Base-by-base conservation (phyloP, 2,113 vertebrate species). In the Kobus ellipsiprymnus region DNA sequence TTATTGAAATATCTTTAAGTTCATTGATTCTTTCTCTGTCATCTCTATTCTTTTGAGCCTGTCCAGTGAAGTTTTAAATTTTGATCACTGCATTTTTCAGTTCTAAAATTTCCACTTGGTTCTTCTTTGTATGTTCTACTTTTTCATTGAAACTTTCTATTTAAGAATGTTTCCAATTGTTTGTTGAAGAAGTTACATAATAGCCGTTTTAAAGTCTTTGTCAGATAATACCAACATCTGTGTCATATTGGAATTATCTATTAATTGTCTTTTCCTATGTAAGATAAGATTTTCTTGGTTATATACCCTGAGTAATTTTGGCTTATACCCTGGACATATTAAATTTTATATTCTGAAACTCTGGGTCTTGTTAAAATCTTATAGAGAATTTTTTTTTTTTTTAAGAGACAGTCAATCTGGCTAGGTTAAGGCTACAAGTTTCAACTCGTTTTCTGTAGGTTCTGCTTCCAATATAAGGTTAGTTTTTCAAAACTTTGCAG, bases 241-340 rank as follows among this genome's bases (percentile, higher is more conserved):
- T 46, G 50, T 94, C 57, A 62, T 17, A 40, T 40, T 55, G 25
- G 23, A 36, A 13, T 85, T 86, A 21, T 60, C 67, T 89, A 21
- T 48, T 84, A 55, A 77, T 52, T 88, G 27, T 57, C 52, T 81
- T 88, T 97, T 60, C 30, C 82, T 16, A 40, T 17, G 17, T 44
- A 95, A 87, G 57, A 54, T 91, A 59, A 91, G 48, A 91, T 96
- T 94, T 92, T 94, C 33, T 60, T 77, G 29, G 27, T 92, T 94
- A 48, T 88, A 13, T 77, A 89, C 2, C 2, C 44, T 1, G 11
- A 80, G 19, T 36, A 44, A 48, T 52, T 97, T 90, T 74, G 33
- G 27, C 55, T 92, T 74, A 57, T 55, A 84, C 50, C 27, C 33
- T 90, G 88, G 46, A 94, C 29, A 46, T 46, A 77, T 16, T 89